Base-by-base conservation (phyloP, 2,797 vertebrate genomes). In the Xenentodon cancila region DNA sequence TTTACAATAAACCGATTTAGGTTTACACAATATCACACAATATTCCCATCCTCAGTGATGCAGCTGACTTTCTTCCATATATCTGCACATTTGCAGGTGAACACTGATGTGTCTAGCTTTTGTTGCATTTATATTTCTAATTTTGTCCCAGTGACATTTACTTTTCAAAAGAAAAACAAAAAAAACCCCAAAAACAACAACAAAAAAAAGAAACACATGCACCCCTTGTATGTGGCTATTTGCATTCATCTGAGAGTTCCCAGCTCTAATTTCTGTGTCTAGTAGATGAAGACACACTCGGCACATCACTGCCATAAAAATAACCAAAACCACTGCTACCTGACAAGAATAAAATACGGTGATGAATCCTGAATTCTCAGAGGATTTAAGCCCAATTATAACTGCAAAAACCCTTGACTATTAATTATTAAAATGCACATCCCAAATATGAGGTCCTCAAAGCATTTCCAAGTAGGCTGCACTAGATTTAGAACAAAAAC, bases 271-370 rank as follows among this genome's bases (percentile, higher is more conserved):
- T 37, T 45, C 18, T 34, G 16, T 18, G 75, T 81, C 80, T 65
- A 85, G 86, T 64, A 11, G 25, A 15, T 66, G 68, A 17, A 52
- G 80, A 89, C 83, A 88, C 71, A 85, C 89, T 84, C 40, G 53
- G 80, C 64, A 65, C 79, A 73, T 72, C 59, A 49, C 68, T 53
- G 55, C 17, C 65, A 77, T 70, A 62, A 70, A 86, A 86, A 81
- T 59, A 90, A 80, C 81, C 43, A 43, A 59, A 69, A 56, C 67
- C 64, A 50, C 18, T 19, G 73, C 74, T 58, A 68, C 64, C 64
- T 66, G 65, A 68, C 45, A 27, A 49, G 6, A 20, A 70, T 25
- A 70, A 67, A 80, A 71, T 57, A 53, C 68, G 47, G 44, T 37
- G 44, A 77, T 17, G 5, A 73, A 71, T 64, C 7, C 60, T 68